A percentile compares a stretch with the other conserved stretches of the same genome.
phyloP scores from a whole-genome alignment of 2,113 vertebrate genomes.

The Gila orcuttii region DNA sequence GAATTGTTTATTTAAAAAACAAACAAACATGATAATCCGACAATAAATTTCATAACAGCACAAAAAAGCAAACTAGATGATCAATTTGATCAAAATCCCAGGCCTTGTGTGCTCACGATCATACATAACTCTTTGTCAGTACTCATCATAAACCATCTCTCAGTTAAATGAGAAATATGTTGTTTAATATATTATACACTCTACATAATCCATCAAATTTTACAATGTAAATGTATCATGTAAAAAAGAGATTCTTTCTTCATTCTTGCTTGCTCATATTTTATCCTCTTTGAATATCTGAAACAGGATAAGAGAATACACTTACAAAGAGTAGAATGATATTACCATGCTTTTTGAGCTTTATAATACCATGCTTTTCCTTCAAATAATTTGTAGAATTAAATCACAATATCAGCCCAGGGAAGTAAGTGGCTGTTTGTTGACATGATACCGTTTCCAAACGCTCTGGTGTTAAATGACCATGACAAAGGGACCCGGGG shows the following conservation, averaged over 20 bases:
- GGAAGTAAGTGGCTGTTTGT: neutral
- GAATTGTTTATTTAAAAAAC: conserved; percentile 10
- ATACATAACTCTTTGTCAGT: neutral
- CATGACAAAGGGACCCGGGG: neutral
- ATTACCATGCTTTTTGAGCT: neutral
- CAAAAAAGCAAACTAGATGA: conserved; percentile 55
- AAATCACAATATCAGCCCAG: neutral
- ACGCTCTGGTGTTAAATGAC: neutral
- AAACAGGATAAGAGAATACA: conserved; percentile 4
- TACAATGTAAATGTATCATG: neutral
- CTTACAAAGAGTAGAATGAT: neutral
- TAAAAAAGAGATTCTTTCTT: neutral
- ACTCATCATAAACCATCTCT: neutral
- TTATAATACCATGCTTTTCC: neutral
- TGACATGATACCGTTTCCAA: neutral
- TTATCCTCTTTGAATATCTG: neutral
- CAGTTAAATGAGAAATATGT: neutral
- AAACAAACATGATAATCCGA: conserved; percentile 51
- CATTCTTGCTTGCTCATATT: neutral
- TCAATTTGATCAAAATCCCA: conserved; percentile 63
- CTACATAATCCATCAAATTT: neutral
- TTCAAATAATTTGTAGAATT: neutral
- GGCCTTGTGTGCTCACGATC: neutral
- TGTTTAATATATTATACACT: neutral
- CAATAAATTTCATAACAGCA: conserved; percentile 48